Percentiles rank a stretch among this genome's conserved stretches.
Conservation (phyloP, 1,140 invertebrate genomes). For the Portunus trituberculatus region DNA sequence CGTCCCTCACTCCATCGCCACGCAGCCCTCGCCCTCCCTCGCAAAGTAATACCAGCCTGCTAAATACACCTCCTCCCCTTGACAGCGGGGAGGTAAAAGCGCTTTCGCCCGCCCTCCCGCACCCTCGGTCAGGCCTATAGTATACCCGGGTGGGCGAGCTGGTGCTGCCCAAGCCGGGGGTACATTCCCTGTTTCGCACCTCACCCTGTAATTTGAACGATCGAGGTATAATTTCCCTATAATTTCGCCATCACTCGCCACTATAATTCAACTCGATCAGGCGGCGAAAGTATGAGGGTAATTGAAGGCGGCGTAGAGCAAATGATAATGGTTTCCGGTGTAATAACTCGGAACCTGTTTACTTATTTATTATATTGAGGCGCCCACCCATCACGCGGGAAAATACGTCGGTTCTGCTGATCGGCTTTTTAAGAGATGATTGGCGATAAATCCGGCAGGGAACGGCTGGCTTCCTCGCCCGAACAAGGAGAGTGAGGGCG, state of each 20-base stretch:
- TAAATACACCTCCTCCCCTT: neutral
- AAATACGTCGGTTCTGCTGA: slow-evolving; percentile 45
- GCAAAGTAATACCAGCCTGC: neutral
- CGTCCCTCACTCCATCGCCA: slow-evolving; percentile 16
- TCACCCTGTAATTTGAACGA: slow-evolving; percentile 58
- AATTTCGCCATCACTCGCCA: slow-evolving; percentile 66
- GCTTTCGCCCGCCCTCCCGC: neutral
- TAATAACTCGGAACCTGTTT: slow-evolving; percentile 50
- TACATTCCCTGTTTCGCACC: slow-evolving; percentile 60
- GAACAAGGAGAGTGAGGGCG: neutral
- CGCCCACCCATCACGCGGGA: slow-evolving; percentile 52
- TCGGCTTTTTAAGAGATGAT: slow-evolving; percentile 52
- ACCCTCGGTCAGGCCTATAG: neutral
- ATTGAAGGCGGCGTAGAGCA: slow-evolving; percentile 47
- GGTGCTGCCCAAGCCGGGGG: neutral
- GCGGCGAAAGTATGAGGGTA: slow-evolving; percentile 61
- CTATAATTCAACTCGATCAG: slow-evolving; percentile 66
- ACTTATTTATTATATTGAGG: slow-evolving; percentile 49
- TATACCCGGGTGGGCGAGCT: neutral
- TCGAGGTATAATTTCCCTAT: slow-evolving; percentile 63
- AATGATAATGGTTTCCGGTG: slow-evolving; percentile 65
- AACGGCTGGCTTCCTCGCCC: neutral
- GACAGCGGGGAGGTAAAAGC: neutral
- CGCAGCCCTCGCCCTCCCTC: neutral
- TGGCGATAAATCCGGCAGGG: slow-evolving; percentile 21